These are phyloP conservation scores for Leptobrachium leishanense DNA, from an alignment of 2,113 vertebrate species.

Conservation along the genomic window DNA sequence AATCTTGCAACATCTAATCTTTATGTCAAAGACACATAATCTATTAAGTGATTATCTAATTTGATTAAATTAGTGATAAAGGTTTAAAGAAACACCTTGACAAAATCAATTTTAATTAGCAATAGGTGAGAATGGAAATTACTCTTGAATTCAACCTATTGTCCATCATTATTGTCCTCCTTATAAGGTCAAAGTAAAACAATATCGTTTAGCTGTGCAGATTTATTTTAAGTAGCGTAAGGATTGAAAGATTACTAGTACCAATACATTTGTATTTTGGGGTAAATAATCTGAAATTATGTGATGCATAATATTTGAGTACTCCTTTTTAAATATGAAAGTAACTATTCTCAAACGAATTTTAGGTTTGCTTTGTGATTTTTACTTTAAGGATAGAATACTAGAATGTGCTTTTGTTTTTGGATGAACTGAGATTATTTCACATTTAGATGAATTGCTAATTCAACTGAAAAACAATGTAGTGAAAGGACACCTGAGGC, in stretches of 20 bases:
- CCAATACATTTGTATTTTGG: not conserved
- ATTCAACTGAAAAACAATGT: too few relatives aligned
- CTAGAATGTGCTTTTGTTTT: too few relatives aligned
- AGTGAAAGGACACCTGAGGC: too few relatives aligned
- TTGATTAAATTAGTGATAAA: slow-evolving; percentile 35
- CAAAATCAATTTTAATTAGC: slow-evolving; percentile 42
- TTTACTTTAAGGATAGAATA: too few relatives aligned
- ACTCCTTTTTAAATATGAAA: too few relatives aligned
- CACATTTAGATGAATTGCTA: too few relatives aligned
- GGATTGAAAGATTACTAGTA: too few relatives aligned
- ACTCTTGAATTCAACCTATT: slow-evolving; percentile 20
- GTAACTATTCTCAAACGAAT: too few relatives aligned
- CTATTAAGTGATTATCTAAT: slow-evolving; percentile 2
- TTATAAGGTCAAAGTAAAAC: slow-evolving; percentile 13
- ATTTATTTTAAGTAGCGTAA: not conserved
- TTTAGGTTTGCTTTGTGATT: too few relatives aligned
- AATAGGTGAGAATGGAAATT: not conserved
- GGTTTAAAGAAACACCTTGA: slow-evolving; percentile 33
- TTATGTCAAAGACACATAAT: slow-evolving; percentile 29
- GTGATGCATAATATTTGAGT: too few relatives aligned
- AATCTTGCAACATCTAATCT: slow-evolving; percentile 3
- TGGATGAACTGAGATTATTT: too few relatives aligned
- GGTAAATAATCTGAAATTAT: not conserved
- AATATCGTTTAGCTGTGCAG: slow-evolving; percentile 18
- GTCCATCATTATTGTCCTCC: too few relatives aligned